Conservation (phyloP, 1,140 invertebrate genomes). For the Heliconius melpomene region DNA sequence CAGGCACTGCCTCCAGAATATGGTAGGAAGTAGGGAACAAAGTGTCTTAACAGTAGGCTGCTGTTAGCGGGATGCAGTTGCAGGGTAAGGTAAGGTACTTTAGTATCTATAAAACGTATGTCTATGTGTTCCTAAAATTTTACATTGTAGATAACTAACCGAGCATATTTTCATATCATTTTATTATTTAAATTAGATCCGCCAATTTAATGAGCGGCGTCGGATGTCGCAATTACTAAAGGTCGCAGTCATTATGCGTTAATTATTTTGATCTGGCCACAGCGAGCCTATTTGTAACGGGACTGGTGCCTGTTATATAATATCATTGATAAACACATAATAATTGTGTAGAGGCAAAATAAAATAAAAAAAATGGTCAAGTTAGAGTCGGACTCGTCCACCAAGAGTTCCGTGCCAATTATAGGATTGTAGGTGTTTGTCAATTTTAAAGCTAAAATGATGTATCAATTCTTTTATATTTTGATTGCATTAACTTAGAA, state of each 20-base stretch:
- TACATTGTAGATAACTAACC: neutral
- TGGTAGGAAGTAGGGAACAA: too few species aligned
- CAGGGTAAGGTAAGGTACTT: too few species aligned
- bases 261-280: slow-evolving; percentile 41
- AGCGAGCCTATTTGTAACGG: slow-evolving; percentile 37
- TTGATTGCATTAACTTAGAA: too few species aligned
- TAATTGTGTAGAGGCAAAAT: neutral
- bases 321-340: neutral
- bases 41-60: too few species aligned
- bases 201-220: slow-evolving; percentile 33
- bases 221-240: slow-evolving; percentile 45
- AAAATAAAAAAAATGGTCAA: neutral
- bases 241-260: slow-evolving; percentile 42
- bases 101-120: too few species aligned
- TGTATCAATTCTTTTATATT: too few species aligned
- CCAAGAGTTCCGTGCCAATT: too few species aligned
- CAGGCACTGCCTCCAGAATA: too few species aligned
- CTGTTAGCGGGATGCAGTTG: too few species aligned
- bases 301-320: slow-evolving; percentile 40
- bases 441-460: too few species aligned
- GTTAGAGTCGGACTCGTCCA: too few species aligned
- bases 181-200: slow-evolving; percentile 36
- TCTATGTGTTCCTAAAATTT: neutral
- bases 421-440: too few species aligned
- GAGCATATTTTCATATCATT: slow-evolving; percentile 8